These are phyloP conservation scores for Athrips mouffetella DNA, from an alignment of 2,888 invertebrate species.

Conservation along the genomic window DNA sequence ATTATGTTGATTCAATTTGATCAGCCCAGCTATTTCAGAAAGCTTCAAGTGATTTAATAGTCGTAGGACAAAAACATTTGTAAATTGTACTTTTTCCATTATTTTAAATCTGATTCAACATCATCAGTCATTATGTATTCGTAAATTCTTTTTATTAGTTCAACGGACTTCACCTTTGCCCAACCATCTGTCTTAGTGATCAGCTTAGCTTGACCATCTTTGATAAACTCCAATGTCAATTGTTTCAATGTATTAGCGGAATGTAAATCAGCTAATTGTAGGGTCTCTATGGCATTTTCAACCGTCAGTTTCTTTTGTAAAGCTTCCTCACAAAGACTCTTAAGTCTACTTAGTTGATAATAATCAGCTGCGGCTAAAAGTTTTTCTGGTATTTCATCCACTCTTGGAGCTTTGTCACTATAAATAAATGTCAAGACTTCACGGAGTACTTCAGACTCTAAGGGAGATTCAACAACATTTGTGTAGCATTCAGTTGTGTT, in stretches of 20 bases:
- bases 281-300: conserved; percentile 66
- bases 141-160: conserved; percentile 63
- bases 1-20: too few species aligned
- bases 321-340: conserved; percentile 65
- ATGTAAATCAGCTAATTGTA: conserved; percentile 65
- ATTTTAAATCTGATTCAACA: conserved; percentile 53
- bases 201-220: conserved; percentile 64
- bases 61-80: too few species aligned
- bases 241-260: conserved; percentile 58
- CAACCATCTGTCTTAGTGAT: conserved; percentile 68
- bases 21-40: too few species aligned
- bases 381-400: conserved; percentile 66
- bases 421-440: conserved; percentile 67
- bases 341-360: conserved; percentile 61
- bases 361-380: conserved; percentile 67
- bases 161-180: conserved; percentile 60
- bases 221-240: conserved; percentile 63
- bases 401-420: conserved; percentile 63
- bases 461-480: conserved; percentile 58
- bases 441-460: conserved; percentile 58
- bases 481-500: conserved; percentile 63
- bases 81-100: too few species aligned
- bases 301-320: conserved; percentile 64
- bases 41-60: too few species aligned
- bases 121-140: conserved; percentile 66